A percentile compares a stretch with the other conserved stretches of the same genome.
Evolutionary conservation across 2,797 vertebrate species (phyloP).

Genomic region (Chelidonichthys spinosus): DNA sequence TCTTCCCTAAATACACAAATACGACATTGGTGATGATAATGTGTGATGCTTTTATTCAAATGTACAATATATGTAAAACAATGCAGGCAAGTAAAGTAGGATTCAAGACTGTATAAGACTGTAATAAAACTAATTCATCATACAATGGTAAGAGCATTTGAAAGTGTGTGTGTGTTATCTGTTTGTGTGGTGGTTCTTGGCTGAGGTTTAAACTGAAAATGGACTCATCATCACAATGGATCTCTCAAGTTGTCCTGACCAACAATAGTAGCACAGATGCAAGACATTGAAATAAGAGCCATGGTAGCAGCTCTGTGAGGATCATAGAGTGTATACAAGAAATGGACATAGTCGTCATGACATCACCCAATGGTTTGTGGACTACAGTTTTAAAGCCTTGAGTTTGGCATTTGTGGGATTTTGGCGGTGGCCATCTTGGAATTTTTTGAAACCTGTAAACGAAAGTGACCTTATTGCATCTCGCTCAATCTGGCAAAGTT

Average conservation of each 20-base stretch:
- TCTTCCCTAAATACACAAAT: not conserved
- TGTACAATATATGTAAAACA: conserved; percentile 1
- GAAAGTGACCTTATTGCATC: too few species aligned
- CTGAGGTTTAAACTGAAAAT: not conserved
- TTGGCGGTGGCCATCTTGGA: not conserved
- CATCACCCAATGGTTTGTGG: too few species aligned
- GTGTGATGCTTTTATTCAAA: conserved; percentile 2
- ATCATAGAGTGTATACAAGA: not conserved
- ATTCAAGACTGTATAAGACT: conserved; percentile 18
- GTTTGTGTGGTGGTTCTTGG: not conserved
- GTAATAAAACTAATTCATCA: conserved; percentile 39
- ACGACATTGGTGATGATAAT: not conserved
- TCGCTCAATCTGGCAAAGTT: too few species aligned
- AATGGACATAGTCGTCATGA: not conserved
- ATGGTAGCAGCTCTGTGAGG: not conserved
- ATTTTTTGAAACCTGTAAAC: not conserved
- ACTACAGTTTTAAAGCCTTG: not conserved
- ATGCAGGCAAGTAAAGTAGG: conserved; percentile 11
- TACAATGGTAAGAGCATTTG: conserved; percentile 41
- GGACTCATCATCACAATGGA: conserved; percentile 11
- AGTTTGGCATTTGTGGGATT: not conserved
- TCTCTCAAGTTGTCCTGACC: not conserved
- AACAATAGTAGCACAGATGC: not conserved
- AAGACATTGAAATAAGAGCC: not conserved
- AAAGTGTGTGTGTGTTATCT: not conserved